These are phyloP conservation scores for Trachelus tabidus DNA, from an alignment of 2,888 invertebrate genomes.

Conservation along the genomic window DNA sequence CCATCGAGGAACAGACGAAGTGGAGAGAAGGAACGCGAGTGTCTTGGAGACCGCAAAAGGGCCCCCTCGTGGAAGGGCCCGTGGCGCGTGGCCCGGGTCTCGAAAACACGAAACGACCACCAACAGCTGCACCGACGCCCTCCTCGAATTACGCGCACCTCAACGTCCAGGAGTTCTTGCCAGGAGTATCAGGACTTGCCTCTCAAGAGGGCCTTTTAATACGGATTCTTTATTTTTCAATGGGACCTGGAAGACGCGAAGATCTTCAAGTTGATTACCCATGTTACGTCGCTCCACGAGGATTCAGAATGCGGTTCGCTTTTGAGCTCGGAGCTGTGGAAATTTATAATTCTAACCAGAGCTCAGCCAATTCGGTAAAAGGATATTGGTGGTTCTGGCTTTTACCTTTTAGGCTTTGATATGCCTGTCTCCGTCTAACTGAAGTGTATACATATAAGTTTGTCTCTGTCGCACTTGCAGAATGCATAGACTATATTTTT, in stretches of 20 bases:
- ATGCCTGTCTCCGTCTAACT: neutral
- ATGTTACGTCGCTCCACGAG: neutral
- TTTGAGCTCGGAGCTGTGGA: neutral
- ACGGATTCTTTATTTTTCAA: neutral
- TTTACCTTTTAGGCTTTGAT: no score
- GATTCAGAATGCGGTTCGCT: neutral
- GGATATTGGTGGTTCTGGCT: no score
- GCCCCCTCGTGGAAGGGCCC: neutral
- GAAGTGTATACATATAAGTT: neutral
- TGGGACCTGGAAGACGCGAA: neutral
- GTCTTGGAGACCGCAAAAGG: constrained; percentile 33
- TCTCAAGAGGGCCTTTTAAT: neutral
- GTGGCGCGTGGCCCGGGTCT: neutral
- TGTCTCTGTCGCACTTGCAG: neutral
- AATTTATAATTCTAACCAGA: neutral
- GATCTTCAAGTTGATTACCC: neutral
- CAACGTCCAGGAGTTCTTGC: neutral
- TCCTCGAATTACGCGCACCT: neutral
- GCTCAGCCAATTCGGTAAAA: no score
- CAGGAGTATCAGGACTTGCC: neutral
- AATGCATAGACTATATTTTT: neutral
- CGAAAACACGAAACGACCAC: neutral
- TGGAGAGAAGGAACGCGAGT: constrained; percentile 27
- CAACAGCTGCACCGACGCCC: neutral
- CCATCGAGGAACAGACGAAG: neutral